Conservation (phyloP, 2,888 invertebrate genomes). For the Oscheius sp. region DNA sequence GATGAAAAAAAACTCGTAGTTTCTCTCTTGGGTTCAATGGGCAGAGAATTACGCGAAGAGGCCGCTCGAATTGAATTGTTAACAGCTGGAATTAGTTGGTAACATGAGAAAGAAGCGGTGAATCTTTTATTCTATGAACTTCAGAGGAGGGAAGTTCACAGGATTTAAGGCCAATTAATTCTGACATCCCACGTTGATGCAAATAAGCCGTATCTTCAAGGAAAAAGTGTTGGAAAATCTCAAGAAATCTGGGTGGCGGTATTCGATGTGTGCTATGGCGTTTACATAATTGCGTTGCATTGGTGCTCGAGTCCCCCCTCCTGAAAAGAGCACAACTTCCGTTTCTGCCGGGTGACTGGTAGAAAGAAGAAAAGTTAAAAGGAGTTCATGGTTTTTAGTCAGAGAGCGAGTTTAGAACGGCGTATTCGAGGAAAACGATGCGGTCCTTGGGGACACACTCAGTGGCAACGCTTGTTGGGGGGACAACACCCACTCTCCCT, state of each 20-base stretch:
- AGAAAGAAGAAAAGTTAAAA: too few species aligned
- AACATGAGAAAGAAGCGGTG: not conserved
- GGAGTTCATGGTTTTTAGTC: too few species aligned
- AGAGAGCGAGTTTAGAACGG: too few species aligned
- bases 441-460: too few species aligned
- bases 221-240: not conserved
- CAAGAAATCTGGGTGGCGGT: not conserved
- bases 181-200: not conserved
- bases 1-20: too few species aligned
- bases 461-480: too few species aligned
- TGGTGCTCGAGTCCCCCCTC: slow-evolving; percentile 1
- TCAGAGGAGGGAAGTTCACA: not conserved
- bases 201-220: not conserved
- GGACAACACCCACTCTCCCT: too few species aligned
- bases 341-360: not conserved
- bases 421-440: too few species aligned
- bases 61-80: slow-evolving; percentile 30
- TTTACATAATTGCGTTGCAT: slow-evolving; percentile 31
- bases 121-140: not conserved
- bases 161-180: too few species aligned
- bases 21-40: too few species aligned
- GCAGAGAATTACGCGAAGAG: not conserved
- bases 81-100: slow-evolving; percentile 29
- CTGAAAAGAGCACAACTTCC: slow-evolving; percentile 13
- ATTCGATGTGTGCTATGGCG: not conserved